A percentile compares a stretch with the other conserved stretches of the same genome.
Evolutionary conservation across 2,113 vertebrate genomes (phyloP).

Genomic region (Chlamydotis undulata): DNA sequence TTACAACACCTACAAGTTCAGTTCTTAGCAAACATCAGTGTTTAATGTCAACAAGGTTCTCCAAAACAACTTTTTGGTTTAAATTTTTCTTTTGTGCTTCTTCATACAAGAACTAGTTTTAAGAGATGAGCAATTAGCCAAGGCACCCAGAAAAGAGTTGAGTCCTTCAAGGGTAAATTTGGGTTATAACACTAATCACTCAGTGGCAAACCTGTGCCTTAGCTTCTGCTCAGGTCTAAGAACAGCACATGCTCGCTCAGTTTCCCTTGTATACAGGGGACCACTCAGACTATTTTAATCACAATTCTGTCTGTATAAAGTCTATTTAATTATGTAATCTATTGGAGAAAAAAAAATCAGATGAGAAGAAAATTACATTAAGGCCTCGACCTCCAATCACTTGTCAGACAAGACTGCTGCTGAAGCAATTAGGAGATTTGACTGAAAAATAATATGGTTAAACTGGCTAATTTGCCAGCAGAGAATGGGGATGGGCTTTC

Average conservation of each 20-base stretch:
- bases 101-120: background rate
- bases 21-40: background rate
- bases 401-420: background rate
- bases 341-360: background rate
- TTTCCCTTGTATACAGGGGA: background rate
- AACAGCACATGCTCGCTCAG: background rate
- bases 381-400: background rate
- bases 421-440: background rate
- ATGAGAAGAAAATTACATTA: background rate
- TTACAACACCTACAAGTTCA: background rate
- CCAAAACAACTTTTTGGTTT: background rate
- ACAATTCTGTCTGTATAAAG: background rate
- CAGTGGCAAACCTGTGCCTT: background rate
- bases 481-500: background rate
- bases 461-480: slow-evolving; percentile 1
- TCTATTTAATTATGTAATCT: background rate
- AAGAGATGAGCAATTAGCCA: background rate
- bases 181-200: background rate
- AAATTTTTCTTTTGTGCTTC: background rate
- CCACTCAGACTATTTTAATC: background rate
- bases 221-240: background rate
- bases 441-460: background rate
- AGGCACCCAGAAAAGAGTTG: background rate
- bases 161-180: background rate
- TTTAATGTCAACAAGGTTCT: background rate